Base-by-base conservation (phyloP, 2,888 invertebrate genomes). In the Drosophila eohydei region DNA sequence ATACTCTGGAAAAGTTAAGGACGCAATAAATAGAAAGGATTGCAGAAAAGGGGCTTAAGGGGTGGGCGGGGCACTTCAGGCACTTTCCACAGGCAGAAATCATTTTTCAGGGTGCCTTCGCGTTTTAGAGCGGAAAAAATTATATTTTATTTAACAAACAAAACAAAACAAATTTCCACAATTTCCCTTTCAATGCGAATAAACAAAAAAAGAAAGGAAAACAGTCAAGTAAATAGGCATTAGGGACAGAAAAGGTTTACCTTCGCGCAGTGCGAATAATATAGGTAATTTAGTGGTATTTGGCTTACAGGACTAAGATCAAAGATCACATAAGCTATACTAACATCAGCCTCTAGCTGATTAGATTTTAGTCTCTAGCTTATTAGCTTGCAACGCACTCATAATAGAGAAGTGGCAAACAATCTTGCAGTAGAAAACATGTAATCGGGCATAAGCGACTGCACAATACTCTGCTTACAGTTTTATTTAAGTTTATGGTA, bases 181-280 rank as follows among this genome's bases (percentile, higher is more conserved):
- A 81, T 85, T 81, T 82, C 74, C 82, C 64, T 83, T 83, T 83
- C 80, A 78, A 75, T 86, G 79, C 81, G 75, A 86, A 71, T 77
- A 86, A 81, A 83, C 73, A 71, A 70, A 71, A 46, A 40, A 65
- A 21, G 30, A 30, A 48, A 30, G 32, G 50, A 21, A 59, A 36
- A 21, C 21, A 1, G 21, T 36, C 46, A 71, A 74, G 65, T 66
- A 41, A 66, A 66, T 66, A 54, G 63, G 38, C 54, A 48, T 48
- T 55, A 71, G 51, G 9, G 60, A 70, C 55, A 63, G 65, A 79
- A 86, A 74, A 65, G 75, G 66, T 67, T 63, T 34, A 14, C 11
- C 21, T 59, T 38, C 12, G 21, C 36, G 38, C 16, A 16, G 40
- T 40, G 40, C 54, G n/a, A 38, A 16, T 2, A 40, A 38, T 28